Evolutionary conservation across 2,888 invertebrate genomes (phyloP).

Genomic region (Eilema griseolum): DNA sequence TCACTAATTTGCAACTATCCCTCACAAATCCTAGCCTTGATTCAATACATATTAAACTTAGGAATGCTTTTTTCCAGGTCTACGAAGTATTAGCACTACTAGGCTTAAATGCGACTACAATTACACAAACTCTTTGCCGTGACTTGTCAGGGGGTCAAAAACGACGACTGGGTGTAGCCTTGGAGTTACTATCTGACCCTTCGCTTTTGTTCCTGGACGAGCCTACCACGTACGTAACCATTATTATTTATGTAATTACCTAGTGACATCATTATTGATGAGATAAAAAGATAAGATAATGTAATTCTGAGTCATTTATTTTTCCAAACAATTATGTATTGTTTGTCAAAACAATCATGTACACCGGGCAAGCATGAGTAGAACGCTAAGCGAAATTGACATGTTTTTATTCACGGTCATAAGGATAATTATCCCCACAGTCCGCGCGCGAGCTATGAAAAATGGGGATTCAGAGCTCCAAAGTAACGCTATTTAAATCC

Average conservation of each 20-base stretch:
- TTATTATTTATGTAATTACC: conserved; percentile 1
- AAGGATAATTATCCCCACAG: no score
- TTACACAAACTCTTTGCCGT: conserved; percentile 89
- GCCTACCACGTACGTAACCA: conserved; percentile 91
- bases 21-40: not conserved
- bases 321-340: conserved; percentile 39
- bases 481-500: no score
- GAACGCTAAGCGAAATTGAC: conserved; percentile 18
- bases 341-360: conserved; percentile 28
- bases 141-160: conserved; percentile 95
- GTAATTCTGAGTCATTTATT: conserved; percentile 26
- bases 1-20: not conserved
- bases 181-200: conserved; percentile 95
- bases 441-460: no score
- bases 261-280: conserved; percentile 15
- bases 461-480: no score
- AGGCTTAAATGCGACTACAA: conserved; percentile 90
- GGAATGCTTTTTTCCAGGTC: conserved; percentile 84
- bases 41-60: conserved; percentile 23
- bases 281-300: conserved; percentile 44
- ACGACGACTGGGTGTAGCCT: conserved; percentile 93
- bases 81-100: conserved; percentile 91
- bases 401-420: conserved; percentile 8
- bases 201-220: conserved; percentile 96
- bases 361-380: conserved; percentile 17